phyloP scores from a whole-genome alignment of 2,888 invertebrate genomes.

The Notodonta dromedarius region DNA sequence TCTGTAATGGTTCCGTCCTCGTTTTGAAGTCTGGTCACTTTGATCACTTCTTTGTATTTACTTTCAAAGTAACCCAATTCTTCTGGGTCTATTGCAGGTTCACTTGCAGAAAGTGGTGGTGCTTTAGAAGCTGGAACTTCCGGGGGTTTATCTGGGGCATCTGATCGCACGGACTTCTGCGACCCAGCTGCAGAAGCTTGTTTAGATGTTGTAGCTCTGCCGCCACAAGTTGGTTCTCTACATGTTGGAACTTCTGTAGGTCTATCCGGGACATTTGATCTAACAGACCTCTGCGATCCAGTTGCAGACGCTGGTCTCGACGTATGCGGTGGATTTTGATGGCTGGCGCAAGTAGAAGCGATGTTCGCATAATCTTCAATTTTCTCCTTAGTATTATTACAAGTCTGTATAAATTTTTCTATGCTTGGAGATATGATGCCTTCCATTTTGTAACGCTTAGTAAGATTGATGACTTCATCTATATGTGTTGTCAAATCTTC shows the following conservation, averaged over 20 bases:
- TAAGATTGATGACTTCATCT: constrained; percentile 35
- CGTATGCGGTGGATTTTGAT: constrained; percentile 2
- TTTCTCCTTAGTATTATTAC: constrained; percentile 32
- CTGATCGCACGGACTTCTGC: background rate
- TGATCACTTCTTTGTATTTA: constrained; percentile 52
- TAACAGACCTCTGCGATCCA: constrained; percentile 1
- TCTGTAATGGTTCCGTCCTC: constrained; percentile 50
- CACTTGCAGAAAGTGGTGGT: constrained; percentile 8
- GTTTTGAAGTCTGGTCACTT: constrained; percentile 44
- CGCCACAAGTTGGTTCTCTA: constrained; percentile 7
- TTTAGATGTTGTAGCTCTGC: background rate
- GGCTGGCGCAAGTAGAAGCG: constrained; percentile 25
- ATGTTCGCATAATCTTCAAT: constrained; percentile 29
- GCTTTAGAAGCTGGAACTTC: background rate
- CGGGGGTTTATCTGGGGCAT: constrained; percentile 3
- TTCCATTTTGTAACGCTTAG: constrained; percentile 25
- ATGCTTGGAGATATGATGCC: constrained; percentile 27
- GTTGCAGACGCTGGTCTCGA: background rate
- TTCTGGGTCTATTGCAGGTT: background rate
- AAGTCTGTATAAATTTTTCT: constrained; percentile 36
- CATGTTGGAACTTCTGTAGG: background rate
- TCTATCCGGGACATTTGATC: constrained; percentile 3
- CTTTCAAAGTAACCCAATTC: constrained; percentile 42
- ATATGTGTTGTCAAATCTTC: constrained; percentile 34
- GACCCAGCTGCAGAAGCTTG: background rate